Base-by-base conservation (phyloP, 1,140 invertebrate species). In the Drosophila orosa region DNA sequence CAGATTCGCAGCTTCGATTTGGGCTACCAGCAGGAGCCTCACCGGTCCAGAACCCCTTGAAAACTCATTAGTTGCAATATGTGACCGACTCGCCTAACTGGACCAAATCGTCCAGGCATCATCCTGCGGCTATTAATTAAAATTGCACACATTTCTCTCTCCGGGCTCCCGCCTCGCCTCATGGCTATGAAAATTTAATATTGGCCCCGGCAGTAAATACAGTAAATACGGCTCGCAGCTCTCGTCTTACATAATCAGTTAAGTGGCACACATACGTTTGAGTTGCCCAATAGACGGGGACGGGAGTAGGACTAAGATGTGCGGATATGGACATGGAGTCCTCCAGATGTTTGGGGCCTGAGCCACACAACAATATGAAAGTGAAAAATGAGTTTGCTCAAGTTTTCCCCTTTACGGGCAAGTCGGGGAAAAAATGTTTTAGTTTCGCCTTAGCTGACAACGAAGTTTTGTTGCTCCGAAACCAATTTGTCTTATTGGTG, bases 371-470 rank as follows among this genome's bases (percentile, higher is more conserved):
- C 81, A 85, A 85, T 85, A 89, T 79, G 72, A 86, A 87, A 87
- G 76, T 86, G 83, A 86, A 86, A 86, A 86, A 86, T 86, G 83
- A 86, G 83, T 79, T 87, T 67, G 71, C 52, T 61, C 75, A 87
- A 86, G 79, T 83, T 83, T 82, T 80, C 59, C 59, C 57, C 73
- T 58, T 78, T 27, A 39, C 27, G 42, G 22, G 10, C 5, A 27
- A 55, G 61, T 67, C 24, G 58, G 56, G 31, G 50, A 63, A 61
- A 79, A 65, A 73, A 72, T 76, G 50, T 62, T 86, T 73, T 79
- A 87, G 82, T 87, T 83, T 68, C 45, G 56, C 75, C 67, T 83
- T 59, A 42, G 82, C 77, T 83, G 69, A 62, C 80, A 78, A 85
- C 81, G 47, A 85, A 68, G 73, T 85, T 80, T 45, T 45, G 72